Evolutionary conservation across 1,140 invertebrate genomes (phyloP).

Genomic region (Hypothenemus hampei): DNA sequence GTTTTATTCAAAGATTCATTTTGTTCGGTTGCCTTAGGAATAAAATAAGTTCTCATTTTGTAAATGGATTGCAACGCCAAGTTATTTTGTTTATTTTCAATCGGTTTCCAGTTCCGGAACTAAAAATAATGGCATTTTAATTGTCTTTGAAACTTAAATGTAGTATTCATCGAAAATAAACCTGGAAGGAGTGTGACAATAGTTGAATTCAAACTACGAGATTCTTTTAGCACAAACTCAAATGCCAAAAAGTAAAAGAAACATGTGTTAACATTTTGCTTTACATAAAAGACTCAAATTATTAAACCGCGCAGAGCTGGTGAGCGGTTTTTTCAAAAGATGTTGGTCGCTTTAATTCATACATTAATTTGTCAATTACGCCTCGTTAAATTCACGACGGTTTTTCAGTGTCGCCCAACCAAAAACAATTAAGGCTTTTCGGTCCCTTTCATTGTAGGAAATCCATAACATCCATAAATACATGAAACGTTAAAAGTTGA

Average conservation of each 20-base stretch:
- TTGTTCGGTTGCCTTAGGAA: neutral
- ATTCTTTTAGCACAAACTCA: too few relatives aligned
- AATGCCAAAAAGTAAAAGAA: neutral
- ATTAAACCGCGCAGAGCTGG: neutral
- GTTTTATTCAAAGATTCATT: constrained; percentile 1
- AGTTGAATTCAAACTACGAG: too few relatives aligned
- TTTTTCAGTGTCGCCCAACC: too few relatives aligned
- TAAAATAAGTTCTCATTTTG: constrained; percentile 4
- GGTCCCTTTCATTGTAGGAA: too few relatives aligned
- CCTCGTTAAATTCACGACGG: neutral
- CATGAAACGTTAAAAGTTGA: too few relatives aligned
- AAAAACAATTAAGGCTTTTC: too few relatives aligned
- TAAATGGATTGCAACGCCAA: constrained; percentile 2
- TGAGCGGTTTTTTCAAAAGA: constrained; percentile 1
- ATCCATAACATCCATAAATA: too few relatives aligned
- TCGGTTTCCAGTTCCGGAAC: too few relatives aligned
- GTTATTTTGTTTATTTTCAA: neutral
- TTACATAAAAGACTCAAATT: neutral
- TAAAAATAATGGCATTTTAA: too few relatives aligned
- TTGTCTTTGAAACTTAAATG: too few relatives aligned
- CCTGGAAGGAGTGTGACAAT: too few relatives aligned
- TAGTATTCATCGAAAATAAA: too few relatives aligned
- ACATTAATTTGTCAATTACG: neutral
- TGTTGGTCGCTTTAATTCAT: constrained; percentile 7
- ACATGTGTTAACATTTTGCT: neutral